A percentile compares a stretch with the other conserved stretches of the same genome.
These are phyloP conservation scores for Styela clava DNA, from an alignment of 23 tunicate genomes.

Conservation along the genomic window DNA sequence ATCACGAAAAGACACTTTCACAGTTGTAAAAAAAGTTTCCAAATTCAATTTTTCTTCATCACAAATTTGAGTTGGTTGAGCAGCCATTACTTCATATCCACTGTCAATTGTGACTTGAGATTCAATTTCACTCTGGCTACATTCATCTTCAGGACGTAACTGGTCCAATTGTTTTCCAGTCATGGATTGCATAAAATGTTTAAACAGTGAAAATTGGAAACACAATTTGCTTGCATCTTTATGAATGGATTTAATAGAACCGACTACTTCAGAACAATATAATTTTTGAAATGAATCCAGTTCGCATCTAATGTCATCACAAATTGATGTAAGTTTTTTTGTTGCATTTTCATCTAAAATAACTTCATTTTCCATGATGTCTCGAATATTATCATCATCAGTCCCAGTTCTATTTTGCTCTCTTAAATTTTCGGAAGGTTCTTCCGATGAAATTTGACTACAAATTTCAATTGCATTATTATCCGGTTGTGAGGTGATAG, in stretches of 20 bases:
- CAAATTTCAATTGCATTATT: too few species aligned
- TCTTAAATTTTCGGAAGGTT: too few species aligned
- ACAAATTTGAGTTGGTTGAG: neutral
- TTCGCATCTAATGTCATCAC: neutral
- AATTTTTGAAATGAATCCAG: neutral
- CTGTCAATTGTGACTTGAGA: neutral
- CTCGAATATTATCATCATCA: too few species aligned
- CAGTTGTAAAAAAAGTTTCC: conserved; percentile 17
- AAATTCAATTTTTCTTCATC: neutral
- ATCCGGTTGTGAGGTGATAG: too few species aligned
- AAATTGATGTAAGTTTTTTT: neutral
- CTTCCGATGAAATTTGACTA: too few species aligned
- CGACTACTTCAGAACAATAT: neutral
- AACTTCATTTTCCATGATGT: too few species aligned
- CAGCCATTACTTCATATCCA: neutral
- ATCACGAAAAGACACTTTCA: conserved; percentile 21
- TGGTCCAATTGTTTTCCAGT: neutral
- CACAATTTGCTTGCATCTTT: neutral
- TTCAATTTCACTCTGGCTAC: neutral
- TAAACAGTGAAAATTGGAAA: neutral
- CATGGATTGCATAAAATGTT: neutral
- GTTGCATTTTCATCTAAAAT: too few species aligned
- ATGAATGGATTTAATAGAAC: neutral
- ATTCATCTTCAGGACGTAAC: neutral
- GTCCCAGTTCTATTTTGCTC: neutral